Conservation (phyloP, 2,888 invertebrate species). For the Aphodius granarius region DNA sequence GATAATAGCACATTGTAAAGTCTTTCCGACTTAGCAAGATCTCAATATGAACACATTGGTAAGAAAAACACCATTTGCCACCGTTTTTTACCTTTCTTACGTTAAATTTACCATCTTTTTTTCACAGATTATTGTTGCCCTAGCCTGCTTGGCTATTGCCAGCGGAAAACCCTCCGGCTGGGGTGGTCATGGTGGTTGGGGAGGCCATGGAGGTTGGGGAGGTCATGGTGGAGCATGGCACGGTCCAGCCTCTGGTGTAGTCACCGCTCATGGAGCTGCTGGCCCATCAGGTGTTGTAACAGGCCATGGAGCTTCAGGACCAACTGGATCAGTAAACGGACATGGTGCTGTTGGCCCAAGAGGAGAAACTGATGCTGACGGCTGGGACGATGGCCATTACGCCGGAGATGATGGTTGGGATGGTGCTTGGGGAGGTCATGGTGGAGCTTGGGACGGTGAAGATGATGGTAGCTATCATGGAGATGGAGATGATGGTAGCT, state of each 20-base stretch:
- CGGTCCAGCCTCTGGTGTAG: slow-evolving; percentile 16
- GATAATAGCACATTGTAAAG: background rate
- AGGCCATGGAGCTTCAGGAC: slow-evolving; percentile 4
- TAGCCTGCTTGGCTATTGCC: slow-evolving; percentile 4
- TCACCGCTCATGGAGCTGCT: background rate
- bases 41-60: slow-evolving; percentile 10
- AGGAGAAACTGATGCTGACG: background rate
- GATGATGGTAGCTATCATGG: background rate
- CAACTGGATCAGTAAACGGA: background rate
- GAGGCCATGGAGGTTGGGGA: slow-evolving; percentile 41
- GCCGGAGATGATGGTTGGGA: slow-evolving; percentile 26
- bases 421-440: slow-evolving; percentile 13
- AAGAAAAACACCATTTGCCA: slow-evolving; percentile 3
- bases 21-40: slow-evolving; percentile 2
- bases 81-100: too few species aligned
- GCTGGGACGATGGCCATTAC: slow-evolving; percentile 25
- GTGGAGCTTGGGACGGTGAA: background rate
- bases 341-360: slow-evolving; percentile 15
- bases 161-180: slow-evolving; percentile 2
- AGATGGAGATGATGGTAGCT: background rate
- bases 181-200: slow-evolving; percentile 20
- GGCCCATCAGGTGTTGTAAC: slow-evolving; percentile 8
- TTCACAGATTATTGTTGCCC: background rate
- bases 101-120: background rate
- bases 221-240: background rate